Base-by-base conservation (phyloP, 2,113 vertebrate genomes). In the Xyliphius kryptos region DNA sequence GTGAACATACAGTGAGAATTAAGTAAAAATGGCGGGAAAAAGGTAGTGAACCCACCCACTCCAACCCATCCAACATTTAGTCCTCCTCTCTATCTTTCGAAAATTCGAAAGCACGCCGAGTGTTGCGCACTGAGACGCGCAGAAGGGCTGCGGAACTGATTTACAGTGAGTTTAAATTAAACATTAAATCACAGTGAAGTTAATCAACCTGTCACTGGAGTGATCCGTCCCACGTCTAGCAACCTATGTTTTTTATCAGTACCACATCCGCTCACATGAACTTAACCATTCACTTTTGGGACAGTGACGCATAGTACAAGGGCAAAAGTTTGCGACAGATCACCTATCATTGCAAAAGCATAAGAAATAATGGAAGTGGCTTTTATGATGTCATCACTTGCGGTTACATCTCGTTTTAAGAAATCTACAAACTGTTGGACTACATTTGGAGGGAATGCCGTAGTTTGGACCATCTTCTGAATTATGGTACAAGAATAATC, bases 71-170 rank as follows among this genome's bases (percentile, higher is more conserved):
- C 26, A 32, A 5, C 26, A 3, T 32, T 32, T 3, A 41, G 40
- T 41, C 10, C 9, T 14, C 40, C 40, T 14, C 9, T 7, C 6
- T 3, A 10, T 3, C 1, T 10, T 21, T 20, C 52, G 7, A 3
- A 26, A 19, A 13, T 19, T 22, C 37, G 32, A 7, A 38, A 44
- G 50, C 46, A 46, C 43, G 40, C 60, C 22, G 37, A 56, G 5
- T 56, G 53, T 50, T 56, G 48, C 51, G 16, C 44, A 44, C 9
- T 63, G 53, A 61, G 32, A 64, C 22, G 62, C 62, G 71, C 79
- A 68, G 71, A 46, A 49, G 53, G 20, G 41, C 73, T 63, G 49
- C 37, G 14, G 21, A 26, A 17, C 21, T 75, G 62, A 68, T 79
- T 78, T 72, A 74, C 19, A 43, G 37, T 55, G 19, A 16, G 12